phyloP scores from a whole-genome alignment of 2,113 vertebrate species.

The Tetrao urogallus region DNA sequence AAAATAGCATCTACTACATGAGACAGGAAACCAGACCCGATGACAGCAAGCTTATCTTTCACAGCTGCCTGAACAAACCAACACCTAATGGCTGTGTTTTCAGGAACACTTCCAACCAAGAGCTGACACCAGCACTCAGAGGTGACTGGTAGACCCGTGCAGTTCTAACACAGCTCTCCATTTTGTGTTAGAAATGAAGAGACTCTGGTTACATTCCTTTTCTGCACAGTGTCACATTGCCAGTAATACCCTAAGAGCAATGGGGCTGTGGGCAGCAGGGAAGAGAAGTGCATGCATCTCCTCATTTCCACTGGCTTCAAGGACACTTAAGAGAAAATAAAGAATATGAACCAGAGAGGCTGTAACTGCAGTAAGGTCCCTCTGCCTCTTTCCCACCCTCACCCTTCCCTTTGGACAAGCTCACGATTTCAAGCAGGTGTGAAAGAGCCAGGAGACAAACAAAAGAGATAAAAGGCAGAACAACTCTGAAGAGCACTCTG shows the following conservation, averaged over 20 bases:
- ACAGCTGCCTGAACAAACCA: slow-evolving; percentile 39
- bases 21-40: not conserved
- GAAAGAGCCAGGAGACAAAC: slow-evolving; percentile 72
- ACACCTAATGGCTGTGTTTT: not conserved
- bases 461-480: slow-evolving; percentile 69
- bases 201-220: not conserved
- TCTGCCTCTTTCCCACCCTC: not conserved
- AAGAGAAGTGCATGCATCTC: not conserved
- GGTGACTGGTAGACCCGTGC: accelerated
- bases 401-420: slow-evolving; percentile 19
- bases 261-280: not conserved
- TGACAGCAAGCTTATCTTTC: slow-evolving; percentile 54
- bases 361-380: not conserved
- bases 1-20: not conserved
- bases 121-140: not conserved
- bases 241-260: not conserved
- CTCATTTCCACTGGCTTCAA: not conserved
- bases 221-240: not conserved
- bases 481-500: slow-evolving; percentile 54
- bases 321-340: not conserved
- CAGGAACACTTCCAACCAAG: slow-evolving; percentile 9
- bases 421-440: slow-evolving; percentile 71
- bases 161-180: not conserved
- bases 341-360: not conserved
- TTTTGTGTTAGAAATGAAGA: not conserved